Percentiles rank a stretch among this genome's conserved stretches.
phyloP scores from a whole-genome alignment of 2,113 vertebrate species.

The Gadus macrocephalus region DNA sequence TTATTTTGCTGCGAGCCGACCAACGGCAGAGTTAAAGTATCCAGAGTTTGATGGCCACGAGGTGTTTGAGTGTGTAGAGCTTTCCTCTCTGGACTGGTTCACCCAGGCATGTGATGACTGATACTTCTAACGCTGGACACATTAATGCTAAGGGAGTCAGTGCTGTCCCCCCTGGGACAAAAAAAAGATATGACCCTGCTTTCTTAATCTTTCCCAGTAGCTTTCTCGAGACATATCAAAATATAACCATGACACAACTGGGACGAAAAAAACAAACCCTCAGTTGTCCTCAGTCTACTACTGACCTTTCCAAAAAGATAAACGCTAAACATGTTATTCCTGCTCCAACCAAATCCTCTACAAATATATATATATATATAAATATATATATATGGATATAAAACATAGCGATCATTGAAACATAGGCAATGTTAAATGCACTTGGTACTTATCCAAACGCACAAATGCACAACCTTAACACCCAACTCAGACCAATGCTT shows the following conservation, averaged over 20 bases:
- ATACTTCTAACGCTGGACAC: not conserved
- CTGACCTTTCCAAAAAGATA: conserved; percentile 14
- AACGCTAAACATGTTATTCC: not conserved
- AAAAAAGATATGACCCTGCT: not conserved
- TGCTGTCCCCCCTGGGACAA: not conserved
- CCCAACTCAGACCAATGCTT: no score
- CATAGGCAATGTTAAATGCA: conserved; percentile 41
- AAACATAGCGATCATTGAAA: conserved; percentile 15
- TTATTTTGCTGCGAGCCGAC: not conserved
- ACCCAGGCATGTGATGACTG: conserved; percentile 12
- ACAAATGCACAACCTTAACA: conserved; percentile 37
- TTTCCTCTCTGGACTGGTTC: not conserved
- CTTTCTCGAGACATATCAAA: conserved; percentile 12
- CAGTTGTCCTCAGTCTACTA: not conserved
- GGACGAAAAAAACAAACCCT: not conserved
- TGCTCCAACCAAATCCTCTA: conserved; percentile 8
- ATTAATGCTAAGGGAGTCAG: not conserved
- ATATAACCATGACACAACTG: not conserved
- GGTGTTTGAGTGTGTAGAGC: not conserved
- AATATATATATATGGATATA: not conserved
- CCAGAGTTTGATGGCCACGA: conserved; percentile 34
- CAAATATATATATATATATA: not conserved
- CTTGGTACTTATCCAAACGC: conserved; percentile 38
- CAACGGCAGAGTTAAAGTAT: conserved; percentile 23
- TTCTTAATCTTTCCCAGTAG: conserved; percentile 7